phyloP scores from a whole-genome alignment of 2,113 vertebrate species.

The Salvelinus fontinalis region DNA sequence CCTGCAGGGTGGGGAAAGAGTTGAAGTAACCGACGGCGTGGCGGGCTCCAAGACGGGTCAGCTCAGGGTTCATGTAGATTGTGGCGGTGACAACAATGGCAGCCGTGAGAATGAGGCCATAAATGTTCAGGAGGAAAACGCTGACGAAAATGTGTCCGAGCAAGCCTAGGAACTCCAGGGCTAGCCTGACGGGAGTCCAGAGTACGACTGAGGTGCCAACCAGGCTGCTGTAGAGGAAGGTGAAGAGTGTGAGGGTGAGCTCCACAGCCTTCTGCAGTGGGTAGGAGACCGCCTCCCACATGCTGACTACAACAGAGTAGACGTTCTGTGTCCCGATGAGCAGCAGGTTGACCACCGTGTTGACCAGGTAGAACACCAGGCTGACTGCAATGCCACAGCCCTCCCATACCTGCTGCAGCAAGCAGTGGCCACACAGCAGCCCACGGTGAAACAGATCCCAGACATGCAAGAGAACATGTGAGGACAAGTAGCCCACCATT shows the following conservation, averaged over 20 bases:
- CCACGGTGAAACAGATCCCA: constrained; percentile 83
- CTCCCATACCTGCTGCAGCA: constrained; percentile 66
- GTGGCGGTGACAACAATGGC: constrained; percentile 68
- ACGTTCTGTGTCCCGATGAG: constrained; percentile 86
- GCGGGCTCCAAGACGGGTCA: constrained; percentile 60
- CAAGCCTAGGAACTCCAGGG: constrained; percentile 78
- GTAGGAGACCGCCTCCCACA: constrained; percentile 78
- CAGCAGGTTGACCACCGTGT: constrained; percentile 87
- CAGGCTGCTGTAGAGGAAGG: constrained; percentile 85
- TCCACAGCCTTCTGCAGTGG: constrained; percentile 78
- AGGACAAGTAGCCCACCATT: constrained; percentile 83
- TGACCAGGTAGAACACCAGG: constrained; percentile 85
- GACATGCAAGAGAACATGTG: constrained; percentile 78
- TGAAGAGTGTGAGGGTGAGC: constrained; percentile 75
- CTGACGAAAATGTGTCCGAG: constrained; percentile 77
- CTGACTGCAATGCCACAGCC: constrained; percentile 81
- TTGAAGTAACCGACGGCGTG: constrained; percentile 58
- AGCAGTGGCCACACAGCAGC: constrained; percentile 54
- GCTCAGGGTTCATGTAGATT: constrained; percentile 75
- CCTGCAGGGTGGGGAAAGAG: constrained; percentile 53
- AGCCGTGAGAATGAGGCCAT: constrained; percentile 79
- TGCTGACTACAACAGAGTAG: constrained; percentile 66
- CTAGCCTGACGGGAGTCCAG: constrained; percentile 86
- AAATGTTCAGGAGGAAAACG: constrained; percentile 82
- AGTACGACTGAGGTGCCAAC: constrained; percentile 84